phyloP scores from a whole-genome alignment of 2,797 vertebrate species.

The Lateolabrax maculatus region DNA sequence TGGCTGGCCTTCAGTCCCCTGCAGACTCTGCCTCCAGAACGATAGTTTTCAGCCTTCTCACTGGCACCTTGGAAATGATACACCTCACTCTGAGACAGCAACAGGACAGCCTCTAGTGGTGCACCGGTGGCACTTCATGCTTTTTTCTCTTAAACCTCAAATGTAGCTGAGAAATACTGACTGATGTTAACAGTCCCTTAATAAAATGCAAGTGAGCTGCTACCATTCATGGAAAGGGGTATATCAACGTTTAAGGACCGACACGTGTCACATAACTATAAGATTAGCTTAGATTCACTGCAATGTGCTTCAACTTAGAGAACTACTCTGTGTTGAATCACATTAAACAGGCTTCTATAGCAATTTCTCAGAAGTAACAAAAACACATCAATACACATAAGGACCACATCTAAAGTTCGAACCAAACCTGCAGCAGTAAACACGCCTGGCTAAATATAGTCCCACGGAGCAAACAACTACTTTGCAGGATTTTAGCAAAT shows the following conservation, averaged over 20 bases:
- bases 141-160: not conserved
- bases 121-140: slow-evolving; percentile 54
- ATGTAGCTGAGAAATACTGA: not conserved
- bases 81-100: slow-evolving; percentile 49
- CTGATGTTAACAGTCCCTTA: not conserved
- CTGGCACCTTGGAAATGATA: slow-evolving; percentile 19
- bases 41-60: slow-evolving; percentile 16
- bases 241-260: not conserved
- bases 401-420: slow-evolving; percentile 8
- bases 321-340: not conserved
- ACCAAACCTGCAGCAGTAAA: slow-evolving; percentile 25
- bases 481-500: too few relatives aligned
- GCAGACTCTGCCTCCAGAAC: slow-evolving; percentile 33
- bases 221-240: not conserved
- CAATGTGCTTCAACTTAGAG: not conserved
- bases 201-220: not conserved
- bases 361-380: not conserved
- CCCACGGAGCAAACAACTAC: slow-evolving; percentile 3
- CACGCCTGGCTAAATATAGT: slow-evolving; percentile 10
- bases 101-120: slow-evolving; percentile 83
- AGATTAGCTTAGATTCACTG: slow-evolving; percentile 17
- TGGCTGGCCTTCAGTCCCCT: slow-evolving; percentile 56
- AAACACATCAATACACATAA: slow-evolving; percentile 2
- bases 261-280: not conserved
- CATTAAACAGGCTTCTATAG: slow-evolving; percentile 31